Base-by-base conservation (phyloP, 2,113 vertebrate species). In the Thinocorus orbignyianus region DNA sequence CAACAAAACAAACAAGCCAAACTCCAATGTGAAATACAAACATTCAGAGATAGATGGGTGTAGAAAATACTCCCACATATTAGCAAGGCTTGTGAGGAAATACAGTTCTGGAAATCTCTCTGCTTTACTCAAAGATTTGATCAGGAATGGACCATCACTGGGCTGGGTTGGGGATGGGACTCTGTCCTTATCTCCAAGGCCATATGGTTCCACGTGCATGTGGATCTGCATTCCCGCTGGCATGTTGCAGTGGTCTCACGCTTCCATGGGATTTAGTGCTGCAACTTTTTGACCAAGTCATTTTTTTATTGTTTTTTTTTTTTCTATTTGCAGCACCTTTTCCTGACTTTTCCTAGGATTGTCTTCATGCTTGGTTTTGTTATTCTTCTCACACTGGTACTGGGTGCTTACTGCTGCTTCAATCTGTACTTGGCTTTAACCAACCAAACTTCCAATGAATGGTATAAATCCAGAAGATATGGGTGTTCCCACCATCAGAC, bases 341-440 rank as follows among this genome's bases (percentile, higher is more conserved):
- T 99, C 97, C 76, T 99, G 98, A 98, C 98, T 22, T 99, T 99
- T 55, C 99, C 99, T 1, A 97, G 99, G 94, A 98, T 99, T 15
- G 91, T 99, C 95, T 99, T 99, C 98, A 98, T 99, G 98, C 97
- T 99, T 82, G 99, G 99, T 2, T 99, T 99, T 79, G 97, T 99
- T 17, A 1, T 98, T 60, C 97, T 99, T 30, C 96, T 99, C 88
- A 98, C 98, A 3, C 91, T 99, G 3, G 93, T 99, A 5, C 97
- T 99, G 92, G 98, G 98, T 3, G 98, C 98, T 5, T 99, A 99
- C 52, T 96, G 97, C n/a, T 93, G 98, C 91, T 99, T 99, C 94
- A 96, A 83, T 39, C 93, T 98, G 5, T 99, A 98, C 74, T 92
- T 99, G 96, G 98, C 97, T 33, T 79, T 99, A 48, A 98, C 98